Percentiles rank a stretch among this genome's conserved stretches.
These are phyloP conservation scores for Sprattus sprattus DNA, from an alignment of 2,113 vertebrate species.

Conservation along the genomic window DNA sequence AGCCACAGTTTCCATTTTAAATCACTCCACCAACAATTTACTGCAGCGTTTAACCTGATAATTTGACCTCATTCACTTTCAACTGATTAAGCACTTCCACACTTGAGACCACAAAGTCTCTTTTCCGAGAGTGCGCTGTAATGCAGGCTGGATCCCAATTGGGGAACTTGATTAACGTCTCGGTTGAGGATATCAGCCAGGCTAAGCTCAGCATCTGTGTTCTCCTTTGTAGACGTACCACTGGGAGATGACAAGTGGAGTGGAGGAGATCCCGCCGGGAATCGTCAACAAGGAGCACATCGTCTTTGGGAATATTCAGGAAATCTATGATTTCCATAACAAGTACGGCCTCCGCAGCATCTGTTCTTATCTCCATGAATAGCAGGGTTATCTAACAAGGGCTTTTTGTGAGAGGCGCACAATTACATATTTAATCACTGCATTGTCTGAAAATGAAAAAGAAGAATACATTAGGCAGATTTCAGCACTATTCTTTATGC, in stretches of 20 bases:
- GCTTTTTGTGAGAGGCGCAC: background rate
- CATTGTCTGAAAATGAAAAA: background rate
- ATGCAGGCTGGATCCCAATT: background rate
- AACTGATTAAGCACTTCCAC: background rate
- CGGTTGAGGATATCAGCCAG: background rate
- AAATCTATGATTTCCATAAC: conserved; percentile 97
- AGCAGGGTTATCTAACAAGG: background rate
- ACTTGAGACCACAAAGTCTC: background rate
- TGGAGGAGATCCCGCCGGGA: conserved; percentile 90
- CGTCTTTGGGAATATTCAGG: conserved; percentile 97
- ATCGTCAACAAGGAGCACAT: conserved; percentile 93
- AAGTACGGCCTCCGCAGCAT: conserved; percentile 74
- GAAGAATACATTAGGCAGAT: background rate
- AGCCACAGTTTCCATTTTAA: conserved; percentile 42
- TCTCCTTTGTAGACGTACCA: conserved; percentile 85
- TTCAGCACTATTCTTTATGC: background rate
- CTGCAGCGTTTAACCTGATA: background rate
- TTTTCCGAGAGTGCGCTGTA: background rate
- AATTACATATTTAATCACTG: conserved; percentile 4
- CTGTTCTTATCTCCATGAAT: background rate
- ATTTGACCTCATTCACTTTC: background rate
- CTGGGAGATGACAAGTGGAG: conserved; percentile 95
- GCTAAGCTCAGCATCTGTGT: background rate
- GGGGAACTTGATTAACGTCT: background rate
- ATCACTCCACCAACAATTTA: background rate